Base-by-base conservation (phyloP, 1,140 invertebrate species). In the Anoplophora glabripennis region DNA sequence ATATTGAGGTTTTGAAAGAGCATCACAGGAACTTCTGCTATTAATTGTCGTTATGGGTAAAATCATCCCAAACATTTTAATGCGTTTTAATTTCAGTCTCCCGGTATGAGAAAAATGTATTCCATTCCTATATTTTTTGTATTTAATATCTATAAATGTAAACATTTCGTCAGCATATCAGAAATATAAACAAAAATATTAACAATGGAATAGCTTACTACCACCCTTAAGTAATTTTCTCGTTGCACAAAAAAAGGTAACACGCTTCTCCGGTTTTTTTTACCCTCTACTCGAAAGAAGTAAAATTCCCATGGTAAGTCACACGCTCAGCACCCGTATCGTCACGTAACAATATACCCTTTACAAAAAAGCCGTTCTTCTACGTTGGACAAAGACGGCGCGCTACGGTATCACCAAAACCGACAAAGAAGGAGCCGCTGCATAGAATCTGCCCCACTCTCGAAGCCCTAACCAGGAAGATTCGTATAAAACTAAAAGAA, bases 401-500 rank as follows among this genome's bases (percentile, higher is more conserved):
- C n/a, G 12, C 44, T 15, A 10, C 18, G 1, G 17, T 7, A 46
- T 17, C 5, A 15, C 10, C 8, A 7, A 12, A 15, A 4, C 17
- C 12, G 18, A 12, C 12, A 15, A 15, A 15, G 44, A 46, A 12
- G 10, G 36, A 12, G 36, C 38, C 38, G 14, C 10, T 17, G 14
- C 14, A 45, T 54, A n/a, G 38, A 54, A 54, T 41, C 41, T 34
- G 52, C 52, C 52, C 52, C 52, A 54, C 52, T 54, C 52, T 52
- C n/a, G 4, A 18, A 38, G 21, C 49, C 15, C 40, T 42, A 54
- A 42, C 52, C 37, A 54, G 41, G 52, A 54, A 57, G 41, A 46
- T 48, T 38, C 42, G 15, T 68, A 66, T 68, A 68, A 68, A 66
- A 59, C 62, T 63, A 64, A 60, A 68, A 61, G 37, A 17, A 42